phyloP scores from a whole-genome alignment of 2,888 invertebrate genomes.

The Phrixothrix hirtus region DNA sequence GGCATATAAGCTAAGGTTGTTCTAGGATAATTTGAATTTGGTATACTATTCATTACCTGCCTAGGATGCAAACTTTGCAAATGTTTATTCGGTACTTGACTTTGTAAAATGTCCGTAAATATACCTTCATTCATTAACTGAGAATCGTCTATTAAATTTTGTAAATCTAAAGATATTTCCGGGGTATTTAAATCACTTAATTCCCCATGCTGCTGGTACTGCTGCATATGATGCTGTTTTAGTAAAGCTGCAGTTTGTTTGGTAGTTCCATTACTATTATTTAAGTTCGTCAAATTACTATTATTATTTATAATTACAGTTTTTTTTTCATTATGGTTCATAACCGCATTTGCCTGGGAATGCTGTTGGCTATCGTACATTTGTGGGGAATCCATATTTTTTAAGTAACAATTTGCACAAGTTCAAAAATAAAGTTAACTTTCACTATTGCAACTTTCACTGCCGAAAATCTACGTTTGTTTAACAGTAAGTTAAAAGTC shows the following conservation, averaged over 20 bases:
- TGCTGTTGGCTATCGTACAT: constrained; percentile 78
- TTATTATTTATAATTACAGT: constrained; percentile 55
- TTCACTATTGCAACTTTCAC: constrained; percentile 46
- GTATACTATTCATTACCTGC: constrained; percentile 54
- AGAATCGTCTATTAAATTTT: constrained; percentile 87
- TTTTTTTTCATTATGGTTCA: constrained; percentile 63
- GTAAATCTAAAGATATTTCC: constrained; percentile 89
- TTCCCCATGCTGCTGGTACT: constrained; percentile 75
- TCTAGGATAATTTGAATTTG: constrained; percentile 60
- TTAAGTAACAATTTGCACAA: constrained; percentile 3
- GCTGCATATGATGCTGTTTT: constrained; percentile 71
- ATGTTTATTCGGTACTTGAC: constrained; percentile 53
- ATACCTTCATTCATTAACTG: constrained; percentile 82
- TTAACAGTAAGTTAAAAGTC: constrained; percentile 18
- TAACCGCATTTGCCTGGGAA: constrained; percentile 58
- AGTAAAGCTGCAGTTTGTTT: constrained; percentile 61
- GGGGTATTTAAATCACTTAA: constrained; percentile 88
- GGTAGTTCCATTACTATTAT: constrained; percentile 57
- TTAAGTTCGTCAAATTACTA: constrained; percentile 57
- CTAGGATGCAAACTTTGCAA: constrained; percentile 53
- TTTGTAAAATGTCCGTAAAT: constrained; percentile 80
- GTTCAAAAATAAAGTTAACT: constrained; percentile 34
- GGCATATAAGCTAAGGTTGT: constrained; percentile 89
- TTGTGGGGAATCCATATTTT: constrained; percentile 78
- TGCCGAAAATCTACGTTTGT: constrained; percentile 39